Evolutionary conservation across 2,797 vertebrate genomes (phyloP), one percentile per base, ranked within the genome.

Genomic region (Mus spretus): DNA sequence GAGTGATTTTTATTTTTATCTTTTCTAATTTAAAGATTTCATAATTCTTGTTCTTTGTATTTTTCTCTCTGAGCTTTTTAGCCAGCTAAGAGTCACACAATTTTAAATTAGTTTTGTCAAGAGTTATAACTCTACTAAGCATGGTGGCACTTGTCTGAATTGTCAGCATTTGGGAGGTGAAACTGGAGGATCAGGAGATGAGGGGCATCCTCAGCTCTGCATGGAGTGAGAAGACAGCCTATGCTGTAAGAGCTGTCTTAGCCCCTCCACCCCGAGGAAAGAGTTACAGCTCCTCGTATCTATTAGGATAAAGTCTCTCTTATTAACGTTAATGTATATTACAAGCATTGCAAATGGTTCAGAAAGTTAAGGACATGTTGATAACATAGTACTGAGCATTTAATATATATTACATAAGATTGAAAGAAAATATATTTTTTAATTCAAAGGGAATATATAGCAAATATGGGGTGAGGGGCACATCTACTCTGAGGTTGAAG

Each of bases 1-100:
- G 55, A 90, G 84, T 94, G 34, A 89, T 24, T 84, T 93, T 88
- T 89, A 63, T 92, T 96, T 96, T 96, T 14, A 89, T 11, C 12
- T 91, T 92, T 93, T 96, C n/a, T 96, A 34, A 89, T 57, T 74
- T 91, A 67, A 91, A 85, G 80, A 78, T 89, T 89, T 15, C 5
- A 50, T 78, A 79, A 61, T 61, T 96, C 10, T 89, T 94, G 3
- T 28, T 89, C n/a, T 93, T 92, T 19, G 59, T 6, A 37, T 94
- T 93, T 97, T 90, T 50, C 37, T 94, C 53, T 85, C 44, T 90
- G 34, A 92, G 79, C 37, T 93, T 2, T 94, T 93, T 67, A 89
- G 40, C 40, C 57, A 15, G 9, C 31, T 94, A 28, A 93, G 55
- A 95, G 67, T 4, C 40, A n/a, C n/a, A 92, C 31, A 34, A 12